Evolutionary conservation across 2,797 vertebrate species (phyloP).

Genomic region (Phoxinus dragarum): DNA sequence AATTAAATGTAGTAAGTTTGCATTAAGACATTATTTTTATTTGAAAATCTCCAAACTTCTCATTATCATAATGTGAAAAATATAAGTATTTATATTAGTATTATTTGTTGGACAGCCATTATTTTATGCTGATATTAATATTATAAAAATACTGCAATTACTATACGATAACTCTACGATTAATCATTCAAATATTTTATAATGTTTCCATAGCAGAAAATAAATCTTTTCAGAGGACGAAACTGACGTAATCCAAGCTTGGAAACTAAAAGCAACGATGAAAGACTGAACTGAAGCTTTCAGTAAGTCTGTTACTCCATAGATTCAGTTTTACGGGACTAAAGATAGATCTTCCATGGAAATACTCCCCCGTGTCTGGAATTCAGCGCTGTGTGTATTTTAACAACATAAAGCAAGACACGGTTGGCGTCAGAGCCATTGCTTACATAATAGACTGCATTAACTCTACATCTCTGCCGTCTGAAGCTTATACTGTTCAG

Average conservation of each 20-base stretch:
- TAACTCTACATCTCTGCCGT: slow-evolving; percentile 34
- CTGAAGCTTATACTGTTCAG: not conserved
- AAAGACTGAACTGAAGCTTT: slow-evolving; percentile 23
- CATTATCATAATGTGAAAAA: not conserved
- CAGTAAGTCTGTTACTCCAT: slow-evolving; percentile 6
- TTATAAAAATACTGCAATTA: not conserved
- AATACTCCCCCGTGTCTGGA: slow-evolving; percentile 31
- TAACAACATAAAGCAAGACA: slow-evolving; percentile 36
- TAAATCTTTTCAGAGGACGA: not conserved
- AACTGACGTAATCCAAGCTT: not conserved
- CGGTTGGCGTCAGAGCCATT: slow-evolving; percentile 13
- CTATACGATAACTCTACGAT: not conserved
- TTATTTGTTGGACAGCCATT: not conserved
- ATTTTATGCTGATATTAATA: not conserved
- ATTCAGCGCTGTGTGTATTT: slow-evolving; percentile 32
- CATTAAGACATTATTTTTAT: not conserved
- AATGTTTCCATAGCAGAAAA: not conserved
- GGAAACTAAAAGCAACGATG: slow-evolving; percentile 15
- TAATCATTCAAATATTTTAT: not conserved
- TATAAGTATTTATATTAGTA: not conserved
- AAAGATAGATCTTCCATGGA: slow-evolving; percentile 39
- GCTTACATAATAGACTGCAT: slow-evolving; percentile 51
- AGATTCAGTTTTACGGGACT: slow-evolving; percentile 31
- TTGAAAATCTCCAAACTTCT: not conserved
- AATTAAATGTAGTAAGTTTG: not conserved